Evolutionary conservation across 2,888 invertebrate genomes (phyloP), one percentile per base, ranked within the genome.

Genomic region (Cryptus armator): DNA sequence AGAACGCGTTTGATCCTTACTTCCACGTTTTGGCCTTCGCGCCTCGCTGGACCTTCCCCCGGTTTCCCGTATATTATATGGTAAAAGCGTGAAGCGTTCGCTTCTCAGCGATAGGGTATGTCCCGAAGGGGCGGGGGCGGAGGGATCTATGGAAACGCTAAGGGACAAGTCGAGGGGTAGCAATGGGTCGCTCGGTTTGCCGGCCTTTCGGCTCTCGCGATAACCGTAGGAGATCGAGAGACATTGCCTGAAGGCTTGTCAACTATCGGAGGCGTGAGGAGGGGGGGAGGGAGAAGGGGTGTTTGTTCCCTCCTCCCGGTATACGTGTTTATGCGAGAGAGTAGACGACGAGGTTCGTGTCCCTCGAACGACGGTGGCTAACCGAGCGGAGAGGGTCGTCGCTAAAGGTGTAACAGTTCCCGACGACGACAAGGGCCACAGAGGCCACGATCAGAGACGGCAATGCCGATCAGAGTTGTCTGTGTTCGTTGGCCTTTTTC

Each of bases 1-100:
- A 53, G 64, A 78, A 70, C 64, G 82, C 81, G 82, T 86, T 86
- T 84, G 78, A 84, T 86, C 83, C 81, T 76, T 81, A 74, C 67
- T 64, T 77, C 62, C 67, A 77, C 74, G 78, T 79, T 77, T 77
- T 72, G 71, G 79, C 83, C 76, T 77, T 81, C 66, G 59, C 75
- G 53, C 71, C 72, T 66, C 71, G 74, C 32, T 77, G 66, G 44
- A 46, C 62, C 44, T 44, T 9, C 37, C 37, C 37, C 9, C 37
- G 6, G 6, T 37, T 37, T 37, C 7, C 37, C 37, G 37, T 37
- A 37, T 37, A 37, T 37, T 37, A 37, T 74, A 48, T 37, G 44
- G 56, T 71, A 66, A 80, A 72, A 56, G 74, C 72, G 56, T 37
- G 48, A 19, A 16, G 64, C 43, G 59, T 59, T 16, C 44, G 43